Conservation (phyloP, 2,113 vertebrate genomes). For the Nothoprocta pentlandii region DNA sequence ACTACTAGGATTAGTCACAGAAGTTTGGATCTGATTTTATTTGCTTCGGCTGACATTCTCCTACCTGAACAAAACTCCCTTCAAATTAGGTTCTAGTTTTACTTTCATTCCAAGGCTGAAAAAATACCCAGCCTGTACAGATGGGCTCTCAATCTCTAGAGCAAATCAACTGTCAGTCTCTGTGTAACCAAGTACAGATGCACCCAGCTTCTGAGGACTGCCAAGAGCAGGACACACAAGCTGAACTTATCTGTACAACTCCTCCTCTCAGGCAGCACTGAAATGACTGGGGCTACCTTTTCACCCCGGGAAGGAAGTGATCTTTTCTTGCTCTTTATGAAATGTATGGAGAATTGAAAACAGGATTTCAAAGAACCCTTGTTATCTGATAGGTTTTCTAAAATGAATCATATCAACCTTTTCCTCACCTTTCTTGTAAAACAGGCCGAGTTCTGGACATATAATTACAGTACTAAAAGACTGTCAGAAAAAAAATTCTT, state of each 20-base stretch:
- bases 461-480: conserved; percentile 27
- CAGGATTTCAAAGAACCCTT: not conserved
- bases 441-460: not conserved
- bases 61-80: not conserved
- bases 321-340: not conserved
- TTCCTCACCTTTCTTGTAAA: not conserved
- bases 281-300: not conserved
- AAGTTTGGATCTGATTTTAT: not conserved
- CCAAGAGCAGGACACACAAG: not conserved
- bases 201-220: not conserved
- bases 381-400: not conserved
- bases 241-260: not conserved
- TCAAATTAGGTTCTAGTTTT: not conserved
- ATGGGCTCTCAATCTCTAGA: not conserved
- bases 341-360: not conserved
- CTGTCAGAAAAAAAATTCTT: not conserved
- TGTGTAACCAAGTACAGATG: not conserved
- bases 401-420: not conserved
- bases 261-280: not conserved
- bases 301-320: not conserved
- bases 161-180: not conserved
- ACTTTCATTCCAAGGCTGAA: not conserved
- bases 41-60: not conserved
- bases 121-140: not conserved
- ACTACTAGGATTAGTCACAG: not conserved